A percentile compares a stretch with the other conserved stretches of the same genome.
Conservation (phyloP, 2,888 invertebrate species). For the Holacanthella duospinosa region DNA sequence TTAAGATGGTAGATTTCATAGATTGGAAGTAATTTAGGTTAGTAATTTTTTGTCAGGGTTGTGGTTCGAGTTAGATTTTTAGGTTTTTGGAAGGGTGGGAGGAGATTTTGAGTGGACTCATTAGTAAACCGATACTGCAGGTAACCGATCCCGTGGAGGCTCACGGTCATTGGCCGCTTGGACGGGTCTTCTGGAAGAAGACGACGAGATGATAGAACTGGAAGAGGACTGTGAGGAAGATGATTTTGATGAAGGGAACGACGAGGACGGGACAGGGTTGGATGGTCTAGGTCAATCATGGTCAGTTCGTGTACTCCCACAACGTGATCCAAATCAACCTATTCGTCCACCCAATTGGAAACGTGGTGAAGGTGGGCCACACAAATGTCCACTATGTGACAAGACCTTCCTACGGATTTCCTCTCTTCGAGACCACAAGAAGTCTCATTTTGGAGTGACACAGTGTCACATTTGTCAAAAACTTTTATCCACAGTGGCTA, state of each 20-base stretch:
- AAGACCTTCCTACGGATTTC: conserved; percentile 3
- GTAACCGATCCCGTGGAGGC: not conserved
- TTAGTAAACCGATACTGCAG: not conserved
- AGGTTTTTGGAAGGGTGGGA: too few species aligned
- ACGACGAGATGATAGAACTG: not conserved
- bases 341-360: not conserved
- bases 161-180: not conserved
- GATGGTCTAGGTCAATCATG: not conserved
- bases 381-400: conserved; percentile 3
- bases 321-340: not conserved
- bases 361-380: not conserved
- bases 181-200: not conserved
- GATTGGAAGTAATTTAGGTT: too few species aligned
- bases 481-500: conserved; percentile 1
- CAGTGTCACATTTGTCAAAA: not conserved
- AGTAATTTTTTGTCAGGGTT: too few species aligned
- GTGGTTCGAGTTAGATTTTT: too few species aligned
- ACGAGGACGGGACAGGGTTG: not conserved
- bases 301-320: not conserved
- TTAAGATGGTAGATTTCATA: too few species aligned
- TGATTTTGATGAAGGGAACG: not conserved
- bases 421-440: conserved; percentile 1
- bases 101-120: too few species aligned
- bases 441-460: not conserved
- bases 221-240: not conserved